phyloP scores from a whole-genome alignment of 2,888 invertebrate species.

The Volucella bombylans region DNA sequence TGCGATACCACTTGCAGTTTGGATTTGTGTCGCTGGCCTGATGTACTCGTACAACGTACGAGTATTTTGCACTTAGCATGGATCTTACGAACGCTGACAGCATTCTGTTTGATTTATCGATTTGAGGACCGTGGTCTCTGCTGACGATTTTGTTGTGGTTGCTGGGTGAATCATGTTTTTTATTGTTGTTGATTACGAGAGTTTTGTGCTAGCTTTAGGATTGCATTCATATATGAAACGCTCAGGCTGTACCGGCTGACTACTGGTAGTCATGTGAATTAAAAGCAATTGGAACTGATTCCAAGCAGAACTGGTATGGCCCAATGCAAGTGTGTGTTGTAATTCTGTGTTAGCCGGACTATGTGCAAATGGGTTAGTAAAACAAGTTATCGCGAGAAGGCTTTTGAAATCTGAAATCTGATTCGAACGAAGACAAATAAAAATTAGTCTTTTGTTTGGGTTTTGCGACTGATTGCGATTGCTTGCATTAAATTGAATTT shows the following conservation, averaged over 20 bases:
- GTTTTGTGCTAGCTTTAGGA: not conserved
- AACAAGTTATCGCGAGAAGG: conserved; percentile 1
- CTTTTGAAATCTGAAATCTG: not conserved
- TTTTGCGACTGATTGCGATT: conserved; percentile 3
- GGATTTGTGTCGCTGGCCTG: conserved; percentile 5
- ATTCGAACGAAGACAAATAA: not conserved
- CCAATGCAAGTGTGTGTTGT: not conserved
- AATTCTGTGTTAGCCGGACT: not conserved
- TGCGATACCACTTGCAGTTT: not conserved
- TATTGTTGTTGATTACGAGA: not conserved
- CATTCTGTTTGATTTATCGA: conserved; percentile 12
- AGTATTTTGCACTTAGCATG: conserved; percentile 7
- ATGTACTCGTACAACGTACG: too few species aligned
- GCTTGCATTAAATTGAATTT: too few species aligned
- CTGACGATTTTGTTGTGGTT: too few species aligned
- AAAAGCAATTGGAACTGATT: not conserved
- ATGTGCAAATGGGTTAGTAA: conserved; percentile 37
- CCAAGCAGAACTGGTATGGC: conserved; percentile 3
- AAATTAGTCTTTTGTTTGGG: not conserved
- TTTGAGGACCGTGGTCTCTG: not conserved
- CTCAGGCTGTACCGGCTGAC: too few species aligned
- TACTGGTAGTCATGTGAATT: conserved; percentile 1
- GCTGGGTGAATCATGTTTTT: conserved; percentile 1
- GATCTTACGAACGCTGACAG: conserved; percentile 11
- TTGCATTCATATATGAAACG: not conserved